Base-by-base conservation (phyloP, 2,888 invertebrate species). In the Orthonevra nobilis region DNA sequence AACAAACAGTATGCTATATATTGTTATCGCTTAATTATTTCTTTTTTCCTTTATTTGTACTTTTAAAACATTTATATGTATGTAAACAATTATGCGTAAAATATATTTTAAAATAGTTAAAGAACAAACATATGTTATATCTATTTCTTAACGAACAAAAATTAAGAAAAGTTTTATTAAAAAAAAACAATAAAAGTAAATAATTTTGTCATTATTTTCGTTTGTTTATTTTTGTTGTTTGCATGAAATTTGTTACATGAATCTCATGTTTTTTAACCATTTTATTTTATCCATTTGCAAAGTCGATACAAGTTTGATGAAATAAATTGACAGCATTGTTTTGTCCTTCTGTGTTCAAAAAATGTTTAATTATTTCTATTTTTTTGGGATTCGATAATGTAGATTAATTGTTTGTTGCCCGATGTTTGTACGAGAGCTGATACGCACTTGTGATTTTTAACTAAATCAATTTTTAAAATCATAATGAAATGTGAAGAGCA, bases 21-120 rank as follows among this genome's bases (percentile, higher is more conserved):
- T 68, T 68, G 68, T 74, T 68, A 66, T 40, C 44, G 68, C 46
- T 61, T 68, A 42, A 32, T 50, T 36, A 23, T 23, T 23, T 4
- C 5, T 23, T 4, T 52, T 30, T 38, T 20, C 10, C 46, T 20
- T 44, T 26, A 15, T 52, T 40, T 48, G 28, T 36, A 28, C 28
- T 52, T 44, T 15, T 34, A 40, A 54, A 68, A 66, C 30, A 56
- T 56, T 15, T 34, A 46, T 56, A 56, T 54, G 46, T 54, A 69
- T 61, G 61, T 74, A 40, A 60, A 61, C 10, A 44, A 56, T 68
- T 38, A 68, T 61, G n/a, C n/a, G 54, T 74, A 61, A 58, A 46
- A 48, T 54, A 38, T 28, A 50, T 56, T 61, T 36, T 58, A 73
- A 50, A 14, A 50, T 15, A 42, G 38, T 7, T 17, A 54, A 34